Evolutionary conservation across 64 coral and sea anemone genomes (phyloP).

Genomic region (Montipora cactus): DNA sequence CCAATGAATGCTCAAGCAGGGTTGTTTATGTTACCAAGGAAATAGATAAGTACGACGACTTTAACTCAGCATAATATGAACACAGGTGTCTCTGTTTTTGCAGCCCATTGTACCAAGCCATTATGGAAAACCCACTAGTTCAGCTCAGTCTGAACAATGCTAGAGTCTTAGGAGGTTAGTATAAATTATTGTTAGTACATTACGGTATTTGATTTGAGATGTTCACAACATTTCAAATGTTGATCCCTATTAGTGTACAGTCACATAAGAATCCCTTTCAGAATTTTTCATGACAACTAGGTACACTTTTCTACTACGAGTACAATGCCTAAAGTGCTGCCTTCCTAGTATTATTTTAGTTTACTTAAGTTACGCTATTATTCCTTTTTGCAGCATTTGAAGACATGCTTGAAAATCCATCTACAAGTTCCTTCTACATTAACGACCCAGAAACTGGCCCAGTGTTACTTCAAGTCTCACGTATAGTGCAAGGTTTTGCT

Average conservation of each 20-base stretch:
- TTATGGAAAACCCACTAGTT: conserved; percentile 97
- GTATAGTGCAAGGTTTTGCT: conserved; percentile 97
- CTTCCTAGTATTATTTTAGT: neutral
- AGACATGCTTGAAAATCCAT: conserved; percentile 97
- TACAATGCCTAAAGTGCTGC: no score
- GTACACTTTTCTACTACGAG: no score
- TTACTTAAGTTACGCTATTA: neutral
- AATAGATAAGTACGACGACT: neutral
- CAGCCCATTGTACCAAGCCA: conserved; percentile 94
- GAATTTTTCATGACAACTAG: no score
- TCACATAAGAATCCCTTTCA: no score
- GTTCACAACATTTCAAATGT: neutral
- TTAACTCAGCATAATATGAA: neutral
- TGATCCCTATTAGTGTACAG: neutral
- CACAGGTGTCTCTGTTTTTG: neutral
- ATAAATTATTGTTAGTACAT: neutral
- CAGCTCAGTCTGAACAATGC: conserved; percentile 92
- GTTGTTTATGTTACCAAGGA: neutral
- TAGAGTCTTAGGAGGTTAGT: conserved; percentile 88
- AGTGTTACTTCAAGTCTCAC: conserved; percentile 92
- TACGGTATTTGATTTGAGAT: no score
- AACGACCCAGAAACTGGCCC: conserved; percentile 98
- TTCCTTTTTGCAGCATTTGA: conserved; percentile 88
- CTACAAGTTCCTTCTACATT: conserved; percentile 86
- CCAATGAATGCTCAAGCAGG: no score